phyloP scores from a whole-genome alignment of 2,888 invertebrate genomes.

The Mayetiola destructor region DNA sequence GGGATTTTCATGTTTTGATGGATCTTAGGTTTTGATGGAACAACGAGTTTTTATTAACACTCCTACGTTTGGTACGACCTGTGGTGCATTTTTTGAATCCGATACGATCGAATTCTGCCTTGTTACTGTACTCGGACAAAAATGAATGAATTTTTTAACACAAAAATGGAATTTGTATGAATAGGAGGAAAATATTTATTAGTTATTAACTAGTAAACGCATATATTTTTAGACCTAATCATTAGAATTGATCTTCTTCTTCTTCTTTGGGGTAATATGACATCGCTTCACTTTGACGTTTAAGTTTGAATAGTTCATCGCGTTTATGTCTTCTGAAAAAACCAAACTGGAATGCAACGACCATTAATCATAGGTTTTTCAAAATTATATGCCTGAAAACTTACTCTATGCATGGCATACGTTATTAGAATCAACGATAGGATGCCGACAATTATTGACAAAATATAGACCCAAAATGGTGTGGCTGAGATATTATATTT shows the following conservation, averaged over 20 bases:
- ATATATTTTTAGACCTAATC: constrained; percentile 5
- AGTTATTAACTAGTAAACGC: too few relatives aligned
- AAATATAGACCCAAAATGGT: constrained; percentile 36
- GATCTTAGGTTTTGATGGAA: too few relatives aligned
- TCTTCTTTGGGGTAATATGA: not conserved
- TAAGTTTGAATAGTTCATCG: constrained; percentile 34
- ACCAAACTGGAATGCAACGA: constrained; percentile 32
- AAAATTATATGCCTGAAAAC: constrained; percentile 6
- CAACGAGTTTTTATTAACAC: too few relatives aligned
- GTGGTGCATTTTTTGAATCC: too few relatives aligned
- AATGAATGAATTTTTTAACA: too few relatives aligned
- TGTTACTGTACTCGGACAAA: too few relatives aligned
- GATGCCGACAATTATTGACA: constrained; percentile 35
- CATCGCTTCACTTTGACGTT: constrained; percentile 13
- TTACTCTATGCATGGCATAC: constrained; percentile 32
- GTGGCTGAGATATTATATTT: constrained; percentile 28
- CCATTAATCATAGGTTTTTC: not conserved
- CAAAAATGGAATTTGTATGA: too few relatives aligned
- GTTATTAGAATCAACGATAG: constrained; percentile 31
- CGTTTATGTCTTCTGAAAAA: constrained; percentile 38
- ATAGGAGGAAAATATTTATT: too few relatives aligned
- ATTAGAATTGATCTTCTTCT: constrained; percentile 13
- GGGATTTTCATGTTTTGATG: too few relatives aligned
- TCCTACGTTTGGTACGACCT: too few relatives aligned
- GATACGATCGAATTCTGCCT: too few relatives aligned